phyloP scores from a whole-genome alignment of 2,888 invertebrate genomes.

The Tipula lateralis region DNA sequence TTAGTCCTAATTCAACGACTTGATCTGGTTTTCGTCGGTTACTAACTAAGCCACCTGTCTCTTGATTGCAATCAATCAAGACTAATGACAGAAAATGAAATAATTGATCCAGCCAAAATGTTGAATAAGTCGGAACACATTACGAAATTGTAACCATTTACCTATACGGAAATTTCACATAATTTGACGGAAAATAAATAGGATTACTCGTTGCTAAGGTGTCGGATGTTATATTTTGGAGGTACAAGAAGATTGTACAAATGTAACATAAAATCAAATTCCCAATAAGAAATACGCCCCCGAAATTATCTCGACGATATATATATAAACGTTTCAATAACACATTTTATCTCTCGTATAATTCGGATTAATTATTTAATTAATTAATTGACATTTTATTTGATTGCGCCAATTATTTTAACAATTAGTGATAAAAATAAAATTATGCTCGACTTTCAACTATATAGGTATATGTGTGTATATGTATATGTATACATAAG shows the following conservation, averaged over 20 bases:
- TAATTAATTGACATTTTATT: constrained; percentile 11
- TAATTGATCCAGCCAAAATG: too few relatives aligned
- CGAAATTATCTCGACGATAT: neutral
- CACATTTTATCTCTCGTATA: neutral
- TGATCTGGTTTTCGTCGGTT: too few relatives aligned
- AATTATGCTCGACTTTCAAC: neutral
- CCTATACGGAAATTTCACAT: too few relatives aligned
- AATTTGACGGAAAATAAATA: neutral
- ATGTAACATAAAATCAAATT: neutral
- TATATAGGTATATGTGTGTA: neutral
- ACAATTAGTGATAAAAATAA: neutral
- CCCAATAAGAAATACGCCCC: neutral
- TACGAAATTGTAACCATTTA: too few relatives aligned
- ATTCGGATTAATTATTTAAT: neutral
- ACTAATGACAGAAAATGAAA: too few relatives aligned
- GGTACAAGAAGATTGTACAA: neutral
- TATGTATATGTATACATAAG: neutral
- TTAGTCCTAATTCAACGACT: too few relatives aligned
- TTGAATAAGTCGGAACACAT: too few relatives aligned
- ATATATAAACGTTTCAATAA: neutral
- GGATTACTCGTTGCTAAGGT: neutral
- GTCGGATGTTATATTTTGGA: neutral
- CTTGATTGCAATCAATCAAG: too few relatives aligned
- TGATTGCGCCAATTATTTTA: constrained; percentile 6
- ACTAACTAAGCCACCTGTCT: too few relatives aligned